Conservation (phyloP, 2,113 vertebrate species). For the Python bivittatus region DNA sequence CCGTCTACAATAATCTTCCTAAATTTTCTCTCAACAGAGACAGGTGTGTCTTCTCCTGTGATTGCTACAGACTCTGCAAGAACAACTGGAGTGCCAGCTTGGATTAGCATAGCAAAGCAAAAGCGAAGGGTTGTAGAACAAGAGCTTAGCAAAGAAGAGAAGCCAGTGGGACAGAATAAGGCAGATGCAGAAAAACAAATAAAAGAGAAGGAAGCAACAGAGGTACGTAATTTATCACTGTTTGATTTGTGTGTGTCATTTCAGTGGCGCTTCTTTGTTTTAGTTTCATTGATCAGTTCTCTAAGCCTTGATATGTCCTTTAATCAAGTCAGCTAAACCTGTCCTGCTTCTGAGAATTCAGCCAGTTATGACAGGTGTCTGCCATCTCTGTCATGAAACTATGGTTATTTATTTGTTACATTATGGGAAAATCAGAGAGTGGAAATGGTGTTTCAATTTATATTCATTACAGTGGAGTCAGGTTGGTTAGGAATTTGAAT, state of each 20-base stretch:
- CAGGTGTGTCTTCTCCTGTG: slow-evolving; percentile 36
- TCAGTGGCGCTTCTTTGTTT: neutral
- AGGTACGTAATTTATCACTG: slow-evolving; percentile 57
- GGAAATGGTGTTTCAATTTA: neutral
- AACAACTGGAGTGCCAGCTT: slow-evolving; percentile 73
- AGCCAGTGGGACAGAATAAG: slow-evolving; percentile 38
- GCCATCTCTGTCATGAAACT: neutral
- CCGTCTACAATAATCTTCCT: slow-evolving; percentile 45
- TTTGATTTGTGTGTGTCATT: neutral
- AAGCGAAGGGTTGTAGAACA: slow-evolving; percentile 83
- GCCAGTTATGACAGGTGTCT: neutral
- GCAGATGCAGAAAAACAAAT: slow-evolving; percentile 62
- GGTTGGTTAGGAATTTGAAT: neutral
- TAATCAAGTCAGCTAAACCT: neutral
- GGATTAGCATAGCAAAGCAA: slow-evolving; percentile 86
- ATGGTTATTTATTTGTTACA: neutral
- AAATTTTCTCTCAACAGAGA: slow-evolving; percentile 69
- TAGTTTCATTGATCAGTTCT: neutral
- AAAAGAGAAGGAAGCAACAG: slow-evolving; percentile 60
- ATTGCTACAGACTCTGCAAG: slow-evolving; percentile 44
- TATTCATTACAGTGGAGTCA: neutral
- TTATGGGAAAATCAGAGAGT: neutral
- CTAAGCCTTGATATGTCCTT: neutral
- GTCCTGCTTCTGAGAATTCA: neutral
- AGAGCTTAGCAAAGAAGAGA: slow-evolving; percentile 71